Evolutionary conservation across 2,888 invertebrate genomes (phyloP).

Genomic region (Antheraea yamamai): DNA sequence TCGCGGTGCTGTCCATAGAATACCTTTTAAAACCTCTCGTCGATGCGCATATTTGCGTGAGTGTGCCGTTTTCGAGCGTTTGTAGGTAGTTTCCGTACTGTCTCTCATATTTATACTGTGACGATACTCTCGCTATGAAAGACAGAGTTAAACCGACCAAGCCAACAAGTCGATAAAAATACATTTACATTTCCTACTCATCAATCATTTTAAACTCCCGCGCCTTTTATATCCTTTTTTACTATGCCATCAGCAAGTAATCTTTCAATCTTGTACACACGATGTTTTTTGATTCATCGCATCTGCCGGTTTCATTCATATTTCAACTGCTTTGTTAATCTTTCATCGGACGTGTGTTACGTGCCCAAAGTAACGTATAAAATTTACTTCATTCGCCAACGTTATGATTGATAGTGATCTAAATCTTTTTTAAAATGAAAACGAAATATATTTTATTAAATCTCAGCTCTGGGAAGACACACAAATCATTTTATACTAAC

Average conservation of each 20-base stretch:
- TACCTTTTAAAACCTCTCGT: too few relatives aligned
- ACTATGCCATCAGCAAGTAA: slow-evolving; percentile 15
- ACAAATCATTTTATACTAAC: not conserved
- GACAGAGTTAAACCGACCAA: not conserved
- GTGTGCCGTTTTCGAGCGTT: too few relatives aligned
- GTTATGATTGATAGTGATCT: not conserved
- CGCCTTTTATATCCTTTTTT: not conserved
- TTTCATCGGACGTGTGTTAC: slow-evolving; percentile 9
- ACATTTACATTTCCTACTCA: slow-evolving; percentile 1
- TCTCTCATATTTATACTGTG: too few relatives aligned
- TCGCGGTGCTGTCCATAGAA: too few relatives aligned
- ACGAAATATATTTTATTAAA: not conserved
- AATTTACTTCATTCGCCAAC: not conserved
- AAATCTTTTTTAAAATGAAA: not conserved
- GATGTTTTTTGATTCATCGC: not conserved
- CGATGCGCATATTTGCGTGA: too few relatives aligned
- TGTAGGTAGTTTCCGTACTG: too few relatives aligned
- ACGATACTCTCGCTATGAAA: not conserved
- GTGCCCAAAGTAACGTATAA: slow-evolving; percentile 12
- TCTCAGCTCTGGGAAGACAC: not conserved
- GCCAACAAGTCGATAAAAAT: not conserved
- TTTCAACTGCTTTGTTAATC: slow-evolving; percentile 8
- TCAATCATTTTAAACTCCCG: slow-evolving; percentile 11
- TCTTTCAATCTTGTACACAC: slow-evolving; percentile 8
- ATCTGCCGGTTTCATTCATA: slow-evolving; percentile 3